A percentile compares a stretch with the other conserved stretches of the same genome.
Evolutionary conservation across 64 coral and sea anemone genomes (phyloP).

Genomic region (Astreopora myriophthalma): DNA sequence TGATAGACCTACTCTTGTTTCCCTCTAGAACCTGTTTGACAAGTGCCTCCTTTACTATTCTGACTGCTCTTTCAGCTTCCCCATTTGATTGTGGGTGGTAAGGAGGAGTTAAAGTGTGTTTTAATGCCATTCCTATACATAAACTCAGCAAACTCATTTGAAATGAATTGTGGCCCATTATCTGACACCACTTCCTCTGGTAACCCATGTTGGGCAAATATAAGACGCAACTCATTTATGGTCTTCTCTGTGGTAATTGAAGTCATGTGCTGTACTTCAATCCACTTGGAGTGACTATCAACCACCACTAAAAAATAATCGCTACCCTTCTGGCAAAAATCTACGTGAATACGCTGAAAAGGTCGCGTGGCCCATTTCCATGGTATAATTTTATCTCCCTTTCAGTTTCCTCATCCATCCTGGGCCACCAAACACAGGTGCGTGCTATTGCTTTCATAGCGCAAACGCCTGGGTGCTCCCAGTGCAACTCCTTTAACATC

Average conservation of each 20-base stretch:
- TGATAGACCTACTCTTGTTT: constrained; percentile 40
- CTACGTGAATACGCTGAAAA: constrained; percentile 67
- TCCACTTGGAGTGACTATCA: constrained; percentile 66
- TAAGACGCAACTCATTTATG: constrained; percentile 55
- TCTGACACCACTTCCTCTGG: no score
- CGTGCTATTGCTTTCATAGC: constrained; percentile 50
- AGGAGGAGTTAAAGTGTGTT: no score
- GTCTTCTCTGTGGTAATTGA: constrained; percentile 49
- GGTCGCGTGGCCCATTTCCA: constrained; percentile 65
- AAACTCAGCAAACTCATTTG: no score
- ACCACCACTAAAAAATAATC: constrained; percentile 52
- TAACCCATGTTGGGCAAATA: constrained; percentile 76
- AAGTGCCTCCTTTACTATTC: constrained; percentile 50
- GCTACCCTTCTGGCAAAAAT: constrained; percentile 63
- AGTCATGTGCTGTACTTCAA: constrained; percentile 74
- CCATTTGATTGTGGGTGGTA: constrained; percentile 49
- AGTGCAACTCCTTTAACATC: constrained; percentile 44
- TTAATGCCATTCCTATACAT: constrained; percentile 26
- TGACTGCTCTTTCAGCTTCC: constrained; percentile 38
- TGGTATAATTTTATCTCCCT: background rate
- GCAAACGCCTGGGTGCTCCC: constrained; percentile 45
- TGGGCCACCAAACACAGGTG: constrained; percentile 52
- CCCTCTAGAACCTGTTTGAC: constrained; percentile 47
- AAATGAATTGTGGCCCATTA: no score
- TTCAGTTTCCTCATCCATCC: constrained; percentile 60